phyloP scores from a whole-genome alignment of 2,888 invertebrate species.

The Hemicrepidius hirtus region DNA sequence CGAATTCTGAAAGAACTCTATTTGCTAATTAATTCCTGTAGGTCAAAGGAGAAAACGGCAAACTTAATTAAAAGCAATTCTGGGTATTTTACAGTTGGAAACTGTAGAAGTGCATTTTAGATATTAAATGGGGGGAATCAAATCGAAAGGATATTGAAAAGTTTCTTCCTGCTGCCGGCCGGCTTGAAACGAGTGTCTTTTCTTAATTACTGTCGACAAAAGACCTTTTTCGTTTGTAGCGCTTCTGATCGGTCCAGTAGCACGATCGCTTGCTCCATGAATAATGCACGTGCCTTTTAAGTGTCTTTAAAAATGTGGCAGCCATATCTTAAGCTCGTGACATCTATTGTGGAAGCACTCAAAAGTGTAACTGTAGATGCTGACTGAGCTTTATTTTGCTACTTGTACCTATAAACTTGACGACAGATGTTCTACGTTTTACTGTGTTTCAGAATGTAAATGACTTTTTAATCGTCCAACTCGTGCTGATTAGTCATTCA shows the following conservation, averaged over 20 bases:
- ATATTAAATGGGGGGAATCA: constrained; percentile 45
- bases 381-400: constrained; percentile 44
- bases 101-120: constrained; percentile 41
- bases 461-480: constrained; percentile 33
- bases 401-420: constrained; percentile 25
- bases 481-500: constrained; percentile 24
- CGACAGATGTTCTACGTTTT: constrained; percentile 41
- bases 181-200: constrained; percentile 41
- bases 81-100: constrained; percentile 39
- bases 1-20: constrained; percentile 8
- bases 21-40: constrained; percentile 37
- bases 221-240: constrained; percentile 47
- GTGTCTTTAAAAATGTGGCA: constrained; percentile 54
- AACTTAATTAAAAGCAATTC: constrained; percentile 47
- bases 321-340: constrained; percentile 54
- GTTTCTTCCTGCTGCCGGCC: constrained; percentile 37
- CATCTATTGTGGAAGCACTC: constrained; percentile 50
- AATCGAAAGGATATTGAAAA: constrained; percentile 48
- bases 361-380: constrained; percentile 44
- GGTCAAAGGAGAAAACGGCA: constrained; percentile 18
- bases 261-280: constrained; percentile 50
- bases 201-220: constrained; percentile 51
- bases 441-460: constrained; percentile 33
- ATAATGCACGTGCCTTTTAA: constrained; percentile 51
- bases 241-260: constrained; percentile 46